Evolutionary conservation across 2,888 invertebrate genomes (phyloP).

Genomic region (Mythimna albipuncta): DNA sequence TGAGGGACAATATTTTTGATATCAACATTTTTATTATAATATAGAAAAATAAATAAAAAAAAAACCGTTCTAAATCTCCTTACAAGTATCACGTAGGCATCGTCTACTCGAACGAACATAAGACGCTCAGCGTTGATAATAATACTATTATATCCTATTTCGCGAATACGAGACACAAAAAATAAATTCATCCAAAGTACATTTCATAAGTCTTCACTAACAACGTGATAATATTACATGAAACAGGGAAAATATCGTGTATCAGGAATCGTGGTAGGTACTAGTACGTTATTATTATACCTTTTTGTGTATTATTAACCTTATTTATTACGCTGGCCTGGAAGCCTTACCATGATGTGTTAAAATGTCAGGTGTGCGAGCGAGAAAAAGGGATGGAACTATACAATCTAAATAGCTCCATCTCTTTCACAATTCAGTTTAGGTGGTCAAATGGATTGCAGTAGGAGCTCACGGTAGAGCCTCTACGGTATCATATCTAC

Average conservation of each 20-base stretch:
- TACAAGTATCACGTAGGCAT: slow-evolving; percentile 35
- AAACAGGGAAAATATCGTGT: slow-evolving; percentile 79
- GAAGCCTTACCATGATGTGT: no score
- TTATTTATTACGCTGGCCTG: slow-evolving; percentile 52
- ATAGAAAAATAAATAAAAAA: slow-evolving; percentile 36
- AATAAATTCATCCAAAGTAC: slow-evolving; percentile 77
- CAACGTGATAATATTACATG: slow-evolving; percentile 82
- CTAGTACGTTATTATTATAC: slow-evolving; percentile 38
- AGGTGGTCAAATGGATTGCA: no score
- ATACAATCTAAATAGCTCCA: no score
- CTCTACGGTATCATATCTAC: neutral
- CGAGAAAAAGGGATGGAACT: no score
- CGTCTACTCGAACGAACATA: slow-evolving; percentile 57
- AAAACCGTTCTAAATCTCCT: slow-evolving; percentile 45
- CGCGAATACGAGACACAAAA: slow-evolving; percentile 73
- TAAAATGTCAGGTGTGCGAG: no score
- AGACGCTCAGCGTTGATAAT: slow-evolving; percentile 60
- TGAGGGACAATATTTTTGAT: no score
- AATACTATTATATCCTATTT: slow-evolving; percentile 76
- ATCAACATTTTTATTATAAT: no score
- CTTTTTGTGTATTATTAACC: slow-evolving; percentile 47
- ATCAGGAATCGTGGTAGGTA: slow-evolving; percentile 68
- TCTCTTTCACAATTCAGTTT: no score
- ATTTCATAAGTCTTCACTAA: slow-evolving; percentile 82
- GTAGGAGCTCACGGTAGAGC: no score